Evolutionary conservation across 64 coral and sea anemone genomes (phyloP).

Genomic region (Actinia equina): DNA sequence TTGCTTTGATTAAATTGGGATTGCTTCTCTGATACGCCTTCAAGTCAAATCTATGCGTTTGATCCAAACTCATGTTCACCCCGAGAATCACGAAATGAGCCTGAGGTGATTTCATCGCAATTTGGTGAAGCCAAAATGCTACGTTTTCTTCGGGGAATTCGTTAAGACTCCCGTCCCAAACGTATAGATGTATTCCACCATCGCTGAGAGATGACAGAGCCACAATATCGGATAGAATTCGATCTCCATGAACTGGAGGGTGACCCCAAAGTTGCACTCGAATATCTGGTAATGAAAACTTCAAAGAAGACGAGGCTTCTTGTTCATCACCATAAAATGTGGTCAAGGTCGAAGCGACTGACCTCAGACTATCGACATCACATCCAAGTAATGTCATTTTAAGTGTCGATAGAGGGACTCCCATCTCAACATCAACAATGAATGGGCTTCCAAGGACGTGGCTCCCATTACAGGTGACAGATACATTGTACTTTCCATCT

Average conservation of each 20-base stretch:
- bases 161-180: conserved; percentile 47
- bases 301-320: conserved; percentile 9
- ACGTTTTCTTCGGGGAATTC: conserved; percentile 60
- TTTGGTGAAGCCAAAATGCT: conserved; percentile 59
- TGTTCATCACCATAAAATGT: background rate
- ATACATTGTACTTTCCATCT: conserved; percentile 46
- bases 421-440: conserved; percentile 39
- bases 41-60: conserved; percentile 50
- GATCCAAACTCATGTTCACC: conserved; percentile 39
- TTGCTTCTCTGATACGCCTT: conserved; percentile 58
- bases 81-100: conserved; percentile 57
- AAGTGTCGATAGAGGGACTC: conserved; percentile 20
- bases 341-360: conserved; percentile 28
- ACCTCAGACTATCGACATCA: conserved; percentile 31
- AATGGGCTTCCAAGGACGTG: conserved; percentile 41
- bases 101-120: conserved; percentile 16
- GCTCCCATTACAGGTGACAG: conserved; percentile 40
- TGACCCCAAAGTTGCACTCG: conserved; percentile 50
- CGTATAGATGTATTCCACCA: conserved; percentile 51
- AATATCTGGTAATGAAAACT: conserved; percentile 33
- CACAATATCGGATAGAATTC: conserved; percentile 25
- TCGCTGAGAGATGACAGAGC: conserved; percentile 59
- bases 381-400: conserved; percentile 63
- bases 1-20: conserved; percentile 50
- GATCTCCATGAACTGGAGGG: conserved; percentile 25